Base-by-base conservation (phyloP, 2,888 invertebrate genomes). In the Cosmia pyralina region DNA sequence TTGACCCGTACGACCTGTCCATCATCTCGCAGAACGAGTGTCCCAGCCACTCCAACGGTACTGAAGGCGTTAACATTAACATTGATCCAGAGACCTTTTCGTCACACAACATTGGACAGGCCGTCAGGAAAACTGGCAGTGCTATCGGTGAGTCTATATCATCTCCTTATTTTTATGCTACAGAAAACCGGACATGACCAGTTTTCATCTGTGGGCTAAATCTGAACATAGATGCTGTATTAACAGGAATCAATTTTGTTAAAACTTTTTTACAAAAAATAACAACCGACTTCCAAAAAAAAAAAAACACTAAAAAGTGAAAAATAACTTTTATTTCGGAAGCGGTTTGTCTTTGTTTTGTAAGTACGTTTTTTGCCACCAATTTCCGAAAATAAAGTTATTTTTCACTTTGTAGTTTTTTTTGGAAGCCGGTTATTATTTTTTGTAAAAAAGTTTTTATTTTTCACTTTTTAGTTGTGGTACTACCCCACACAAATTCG, bases 21-120 rank as follows among this genome's bases (percentile, higher is more conserved):
- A 97, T 98, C 83, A 97, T 98, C 81, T 96, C 97, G 10, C 98
- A 98, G 90, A 96, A 88, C 41, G 97, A 97, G 22, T 98, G 98
- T 91, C 97, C 98, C 0, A 91, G 92, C 17, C 97, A 97, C 78
- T 95, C 96, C 87, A 95, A 97, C 79, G 96, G 96, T 10, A 74
- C 74, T 4, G 94, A 96, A 41, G 97, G 97, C 0, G 96, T 97
- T 57, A 97, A 97, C 90, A 97, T 98, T 80, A 97, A 97, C 91
- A 97, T 98, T 74, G 97, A 98, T 86, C 97, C 97, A 0, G 97
- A 97, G 34, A 98, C 98, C 0, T 98, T 98, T 92, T 97, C 97
- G 0, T 96, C 98, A 0, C 97, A 98, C 82, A 97, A 97, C 87
- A 97, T 98, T 53, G 98, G 97, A 0, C 96, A 97, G 67, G 97